Conservation (phyloP, 1,140 invertebrate species). For the Melipona quadrifasciata region DNA sequence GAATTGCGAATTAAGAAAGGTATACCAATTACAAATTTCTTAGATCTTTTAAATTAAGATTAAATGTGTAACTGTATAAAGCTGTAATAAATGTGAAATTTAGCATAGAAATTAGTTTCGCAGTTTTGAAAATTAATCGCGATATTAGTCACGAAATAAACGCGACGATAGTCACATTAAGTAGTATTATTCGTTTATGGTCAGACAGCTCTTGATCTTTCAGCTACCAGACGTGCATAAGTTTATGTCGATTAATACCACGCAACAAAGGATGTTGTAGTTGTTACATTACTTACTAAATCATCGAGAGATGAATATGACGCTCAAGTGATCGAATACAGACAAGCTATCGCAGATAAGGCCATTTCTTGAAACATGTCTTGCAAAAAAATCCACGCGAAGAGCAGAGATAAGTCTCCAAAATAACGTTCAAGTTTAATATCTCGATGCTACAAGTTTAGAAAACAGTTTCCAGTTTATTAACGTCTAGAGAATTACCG, state of each 20-base stretch:
- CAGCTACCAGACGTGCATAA: not conserved
- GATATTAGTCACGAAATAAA: not conserved
- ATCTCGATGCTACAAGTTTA: no score
- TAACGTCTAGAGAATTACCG: not conserved
- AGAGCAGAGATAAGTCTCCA: not conserved
- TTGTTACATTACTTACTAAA: not conserved
- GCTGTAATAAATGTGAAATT: not conserved
- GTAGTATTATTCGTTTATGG: not conserved
- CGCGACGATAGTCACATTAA: not conserved
- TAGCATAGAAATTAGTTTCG: no score
- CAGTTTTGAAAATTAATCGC: not conserved
- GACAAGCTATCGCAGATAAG: not conserved
- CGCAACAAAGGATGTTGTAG: not conserved
- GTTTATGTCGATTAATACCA: not conserved
- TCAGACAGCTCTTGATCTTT: not conserved
- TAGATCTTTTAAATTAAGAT: not conserved
- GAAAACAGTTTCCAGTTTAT: no score
- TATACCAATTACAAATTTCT: not conserved
- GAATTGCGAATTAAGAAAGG: no score
- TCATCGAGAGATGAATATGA: not conserved
- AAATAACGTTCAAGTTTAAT: no score
- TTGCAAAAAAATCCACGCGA: not conserved
- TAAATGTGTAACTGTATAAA: no score
- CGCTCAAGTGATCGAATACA: not conserved
- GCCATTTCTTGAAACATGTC: not conserved